Base-by-base conservation (phyloP, 2,888 invertebrate species). In the Leptinotarsa tumamoca region DNA sequence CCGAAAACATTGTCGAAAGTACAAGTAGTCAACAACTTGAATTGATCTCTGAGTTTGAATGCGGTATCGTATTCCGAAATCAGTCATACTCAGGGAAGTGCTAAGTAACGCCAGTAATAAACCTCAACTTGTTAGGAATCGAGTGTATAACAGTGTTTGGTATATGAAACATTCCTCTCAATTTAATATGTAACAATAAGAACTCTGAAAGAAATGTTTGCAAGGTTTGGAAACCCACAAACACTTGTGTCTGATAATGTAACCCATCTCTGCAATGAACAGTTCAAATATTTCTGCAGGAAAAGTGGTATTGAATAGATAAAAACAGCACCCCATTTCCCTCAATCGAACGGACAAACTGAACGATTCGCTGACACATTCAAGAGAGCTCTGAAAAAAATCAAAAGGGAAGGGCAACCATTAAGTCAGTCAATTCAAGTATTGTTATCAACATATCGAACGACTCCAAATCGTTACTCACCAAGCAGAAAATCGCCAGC, bases 91-190 rank as follows among this genome's bases (percentile, higher is more conserved):
- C 63, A 50, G 27, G 43, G 1, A 72, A 51, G 21, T 72, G 63
- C 17, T 72, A 23, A 49, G 67, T 72, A 17, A 67, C 72, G 17
- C 21, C 49, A 54, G 18, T 43, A n/a, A 56, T 67, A 54, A 43
- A 71, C 4, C 23, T 71, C 27, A 74, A 74, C 1, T 33, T 71
- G 33, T 66, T 71, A 17, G 71, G 52, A 56, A 58, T 61, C n/a
- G 69, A 70, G 17, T 73, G 70, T 69, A 70, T 73, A 10, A 23
- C 69, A 33, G 49, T 51, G 58, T 74, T 52, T 27, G 56, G 23
- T 33, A 58, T 71, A 18, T 74, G 54, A 67, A 51, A 70, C 52
- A 71, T 27, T 63, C 73, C 73, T 52, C 13, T 73, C 23, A 73
- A 43, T 63, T 58, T 18, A 49, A 50, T 49, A 18, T 70, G 58